Conservation (phyloP, 2,888 invertebrate genomes). For the Cephus pygmeus region DNA sequence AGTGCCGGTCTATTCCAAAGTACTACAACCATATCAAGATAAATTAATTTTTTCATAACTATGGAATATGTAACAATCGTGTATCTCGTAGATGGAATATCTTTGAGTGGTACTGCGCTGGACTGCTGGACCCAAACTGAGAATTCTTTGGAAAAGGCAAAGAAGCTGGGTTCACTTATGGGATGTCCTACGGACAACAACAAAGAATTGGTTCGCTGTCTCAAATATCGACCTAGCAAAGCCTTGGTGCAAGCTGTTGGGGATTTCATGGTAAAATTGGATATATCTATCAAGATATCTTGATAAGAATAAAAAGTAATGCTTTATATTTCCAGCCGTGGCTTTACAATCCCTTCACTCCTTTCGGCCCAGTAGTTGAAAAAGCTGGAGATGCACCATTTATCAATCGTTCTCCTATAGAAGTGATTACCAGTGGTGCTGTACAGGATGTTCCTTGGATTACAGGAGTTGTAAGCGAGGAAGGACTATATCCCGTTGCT, state of each 20-base stretch:
- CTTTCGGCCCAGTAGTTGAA: conserved; percentile 80
- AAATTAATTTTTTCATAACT: background rate
- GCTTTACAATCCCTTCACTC: conserved; percentile 76
- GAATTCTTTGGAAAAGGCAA: conserved; percentile 71
- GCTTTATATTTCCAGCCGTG: conserved; percentile 65
- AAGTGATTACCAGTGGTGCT: conserved; percentile 71
- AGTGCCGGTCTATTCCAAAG: conserved; percentile 69
- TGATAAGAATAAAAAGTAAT: background rate
- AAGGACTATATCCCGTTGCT: conserved; percentile 80
- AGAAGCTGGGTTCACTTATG: conserved; percentile 70
- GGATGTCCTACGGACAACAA: conserved; percentile 72
- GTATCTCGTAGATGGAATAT: conserved; percentile 69
- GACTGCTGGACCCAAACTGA: conserved; percentile 66
- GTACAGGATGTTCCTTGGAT: conserved; percentile 79
- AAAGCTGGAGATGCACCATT: conserved; percentile 71
- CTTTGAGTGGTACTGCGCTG: conserved; percentile 78
- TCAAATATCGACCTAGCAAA: conserved; percentile 72
- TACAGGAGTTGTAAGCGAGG: conserved; percentile 75
- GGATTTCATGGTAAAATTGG: conserved; percentile 69
- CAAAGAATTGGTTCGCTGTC: conserved; percentile 73
- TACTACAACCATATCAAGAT: conserved; percentile 17
- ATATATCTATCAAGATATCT: background rate
- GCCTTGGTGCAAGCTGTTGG: conserved; percentile 71
- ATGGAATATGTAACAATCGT: background rate
- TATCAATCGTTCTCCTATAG: conserved; percentile 74